These are phyloP conservation scores for Desmodus rotundus DNA, from an alignment of 2,113 vertebrate genomes.

Conservation along the genomic window DNA sequence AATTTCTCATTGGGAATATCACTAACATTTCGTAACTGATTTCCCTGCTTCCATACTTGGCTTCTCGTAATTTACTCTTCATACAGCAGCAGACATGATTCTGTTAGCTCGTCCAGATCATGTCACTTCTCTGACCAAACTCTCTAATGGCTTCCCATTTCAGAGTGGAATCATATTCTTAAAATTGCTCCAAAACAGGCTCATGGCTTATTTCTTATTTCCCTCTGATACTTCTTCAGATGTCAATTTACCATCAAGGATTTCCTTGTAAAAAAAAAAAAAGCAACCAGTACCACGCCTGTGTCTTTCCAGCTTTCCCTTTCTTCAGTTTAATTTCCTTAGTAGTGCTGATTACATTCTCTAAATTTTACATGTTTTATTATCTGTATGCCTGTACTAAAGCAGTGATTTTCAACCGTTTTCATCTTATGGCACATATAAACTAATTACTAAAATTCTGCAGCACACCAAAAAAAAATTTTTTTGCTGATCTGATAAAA, in stretches of 20 bases:
- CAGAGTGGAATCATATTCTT: background rate
- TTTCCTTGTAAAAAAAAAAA: background rate
- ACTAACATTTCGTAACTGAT: background rate
- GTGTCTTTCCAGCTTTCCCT: background rate
- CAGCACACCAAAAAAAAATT: background rate
- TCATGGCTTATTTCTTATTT: background rate
- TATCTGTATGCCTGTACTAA: background rate
- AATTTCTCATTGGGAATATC: background rate
- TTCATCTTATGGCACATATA: background rate
- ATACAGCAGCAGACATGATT: background rate
- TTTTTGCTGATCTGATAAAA: background rate
- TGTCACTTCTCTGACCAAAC: background rate
- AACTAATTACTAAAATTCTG: background rate
- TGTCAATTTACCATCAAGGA: background rate
- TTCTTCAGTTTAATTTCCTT: background rate
- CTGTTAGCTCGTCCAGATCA: background rate
- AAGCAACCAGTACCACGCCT: accelerated
- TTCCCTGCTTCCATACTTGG: background rate
- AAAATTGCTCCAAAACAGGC: background rate
- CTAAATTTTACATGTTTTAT: background rate
- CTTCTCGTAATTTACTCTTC: background rate
- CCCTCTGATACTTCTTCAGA: background rate
- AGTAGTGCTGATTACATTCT: background rate
- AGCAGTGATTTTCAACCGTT: background rate
- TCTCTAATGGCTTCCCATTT: background rate